Evolutionary conservation across 2,888 invertebrate species (phyloP).

Genomic region (Melangyna quadrimaculata): DNA sequence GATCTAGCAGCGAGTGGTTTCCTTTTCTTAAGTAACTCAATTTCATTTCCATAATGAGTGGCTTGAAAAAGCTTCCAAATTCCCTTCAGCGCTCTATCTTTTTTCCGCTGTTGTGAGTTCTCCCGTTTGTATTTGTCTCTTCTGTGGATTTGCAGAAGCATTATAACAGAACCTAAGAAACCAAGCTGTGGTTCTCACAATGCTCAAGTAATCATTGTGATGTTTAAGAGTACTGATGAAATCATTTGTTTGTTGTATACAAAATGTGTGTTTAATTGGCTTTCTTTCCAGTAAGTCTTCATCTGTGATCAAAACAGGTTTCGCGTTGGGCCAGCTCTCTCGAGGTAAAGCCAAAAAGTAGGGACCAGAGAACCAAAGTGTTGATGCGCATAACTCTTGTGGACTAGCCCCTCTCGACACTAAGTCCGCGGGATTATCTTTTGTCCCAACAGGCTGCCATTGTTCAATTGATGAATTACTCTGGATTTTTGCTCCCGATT

Average conservation of each 20-base stretch:
- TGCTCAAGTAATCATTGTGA: neutral
- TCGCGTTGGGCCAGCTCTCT: neutral
- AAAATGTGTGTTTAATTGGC: neutral
- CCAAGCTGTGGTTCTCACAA: neutral
- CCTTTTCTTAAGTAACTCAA: neutral
- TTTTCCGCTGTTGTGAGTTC: neutral
- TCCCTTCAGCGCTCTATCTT: neutral
- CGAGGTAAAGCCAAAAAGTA: neutral
- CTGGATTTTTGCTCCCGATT: conserved; percentile 53
- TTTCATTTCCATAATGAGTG: neutral
- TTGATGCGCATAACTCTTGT: neutral
- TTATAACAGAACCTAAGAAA: neutral
- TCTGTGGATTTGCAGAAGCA: neutral
- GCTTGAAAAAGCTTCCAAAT: neutral
- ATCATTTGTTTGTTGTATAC: neutral
- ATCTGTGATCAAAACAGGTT: neutral
- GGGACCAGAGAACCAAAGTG: conserved; percentile 33
- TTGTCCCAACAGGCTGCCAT: conserved; percentile 47
- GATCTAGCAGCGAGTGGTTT: neutral
- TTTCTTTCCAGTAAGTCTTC: neutral
- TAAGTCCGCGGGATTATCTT: conserved; percentile 52
- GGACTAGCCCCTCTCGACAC: conserved; percentile 39
- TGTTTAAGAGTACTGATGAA: neutral
- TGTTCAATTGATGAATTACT: conserved; percentile 6
- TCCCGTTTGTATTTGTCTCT: neutral